Conservation (phyloP, 2,797 vertebrate genomes). For the Cyprinodon diabolis region DNA sequence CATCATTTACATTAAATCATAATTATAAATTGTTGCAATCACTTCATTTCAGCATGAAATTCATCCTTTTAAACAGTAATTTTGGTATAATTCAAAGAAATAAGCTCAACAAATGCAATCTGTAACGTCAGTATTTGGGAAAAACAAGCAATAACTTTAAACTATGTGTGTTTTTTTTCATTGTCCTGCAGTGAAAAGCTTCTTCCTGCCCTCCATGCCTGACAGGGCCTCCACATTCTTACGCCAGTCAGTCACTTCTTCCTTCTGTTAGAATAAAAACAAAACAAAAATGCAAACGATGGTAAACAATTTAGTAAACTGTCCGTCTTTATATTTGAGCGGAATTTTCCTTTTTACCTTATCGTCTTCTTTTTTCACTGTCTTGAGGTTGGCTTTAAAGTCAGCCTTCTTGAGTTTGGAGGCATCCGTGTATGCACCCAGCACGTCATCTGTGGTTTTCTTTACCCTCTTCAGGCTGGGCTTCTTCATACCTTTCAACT, state of each 20-base stretch:
- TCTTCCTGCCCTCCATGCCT: constrained; percentile 83
- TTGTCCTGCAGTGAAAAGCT: constrained; percentile 74
- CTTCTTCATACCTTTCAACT: constrained; percentile 80
- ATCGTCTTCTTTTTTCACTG: constrained; percentile 86
- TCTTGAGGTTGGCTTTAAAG: constrained; percentile 84
- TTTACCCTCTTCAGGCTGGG: constrained; percentile 81
- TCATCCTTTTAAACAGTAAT: constrained; percentile 8
- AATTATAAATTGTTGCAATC: constrained; percentile 11
- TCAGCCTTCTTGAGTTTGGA: constrained; percentile 81
- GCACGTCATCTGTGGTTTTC: constrained; percentile 81
- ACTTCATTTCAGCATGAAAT: constrained; percentile 26
- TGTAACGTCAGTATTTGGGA: neutral
- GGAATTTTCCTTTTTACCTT: constrained; percentile 63
- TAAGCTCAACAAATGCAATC: neutral
- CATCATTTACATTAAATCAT: constrained; percentile 20
- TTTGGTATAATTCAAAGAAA: constrained; percentile 9
- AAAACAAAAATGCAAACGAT: neutral
- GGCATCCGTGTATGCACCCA: constrained; percentile 70
- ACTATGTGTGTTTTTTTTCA: constrained; percentile 22
- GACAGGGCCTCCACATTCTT: constrained; percentile 83
- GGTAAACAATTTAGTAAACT: neutral
- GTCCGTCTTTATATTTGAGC: neutral
- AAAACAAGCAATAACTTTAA: constrained; percentile 2
- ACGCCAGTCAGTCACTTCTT: constrained; percentile 82
- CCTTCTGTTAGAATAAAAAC: constrained; percentile 60